Percentiles rank a stretch among this genome's conserved stretches.
Conservation (phyloP, 2,888 invertebrate genomes). For the Xestia sexstrigata region DNA sequence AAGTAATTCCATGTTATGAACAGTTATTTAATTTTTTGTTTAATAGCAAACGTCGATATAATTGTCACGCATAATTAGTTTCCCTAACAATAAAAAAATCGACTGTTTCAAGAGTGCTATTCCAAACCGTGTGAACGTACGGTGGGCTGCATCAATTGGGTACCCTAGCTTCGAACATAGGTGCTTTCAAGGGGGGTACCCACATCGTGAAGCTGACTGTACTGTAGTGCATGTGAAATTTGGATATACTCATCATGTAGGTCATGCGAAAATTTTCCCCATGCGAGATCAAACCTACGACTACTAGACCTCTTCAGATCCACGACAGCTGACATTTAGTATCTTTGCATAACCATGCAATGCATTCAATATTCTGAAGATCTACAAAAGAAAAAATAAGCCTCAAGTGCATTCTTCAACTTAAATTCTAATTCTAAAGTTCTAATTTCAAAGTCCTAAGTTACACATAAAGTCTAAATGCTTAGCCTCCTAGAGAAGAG, state of each 20-base stretch:
- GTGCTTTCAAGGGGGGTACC: too few species aligned
- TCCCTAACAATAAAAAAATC: neutral
- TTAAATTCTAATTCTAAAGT: constrained; percentile 4
- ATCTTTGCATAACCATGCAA: too few species aligned
- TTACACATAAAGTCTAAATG: constrained; percentile 23
- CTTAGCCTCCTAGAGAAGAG: constrained; percentile 6
- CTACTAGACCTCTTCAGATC: too few species aligned
- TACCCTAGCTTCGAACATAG: too few species aligned
- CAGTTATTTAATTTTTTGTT: neutral
- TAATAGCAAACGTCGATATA: neutral
- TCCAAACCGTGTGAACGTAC: neutral
- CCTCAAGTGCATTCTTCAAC: neutral
- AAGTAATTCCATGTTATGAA: neutral
- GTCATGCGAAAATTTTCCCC: neutral
- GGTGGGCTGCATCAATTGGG: too few species aligned
- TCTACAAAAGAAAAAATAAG: neutral
- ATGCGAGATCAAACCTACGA: too few species aligned
- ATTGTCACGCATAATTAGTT: neutral
- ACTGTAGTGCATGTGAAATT: neutral
- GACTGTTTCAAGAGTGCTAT: too few species aligned
- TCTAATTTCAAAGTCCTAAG: constrained; percentile 9
- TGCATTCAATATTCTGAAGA: neutral
- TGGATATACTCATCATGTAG: neutral
- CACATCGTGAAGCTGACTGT: too few species aligned
- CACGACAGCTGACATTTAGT: neutral